A percentile compares a stretch with the other conserved stretches of the same genome.
Evolutionary conservation across 2,113 vertebrate genomes (phyloP).

Genomic region (Phrynocephalus versicolor): DNA sequence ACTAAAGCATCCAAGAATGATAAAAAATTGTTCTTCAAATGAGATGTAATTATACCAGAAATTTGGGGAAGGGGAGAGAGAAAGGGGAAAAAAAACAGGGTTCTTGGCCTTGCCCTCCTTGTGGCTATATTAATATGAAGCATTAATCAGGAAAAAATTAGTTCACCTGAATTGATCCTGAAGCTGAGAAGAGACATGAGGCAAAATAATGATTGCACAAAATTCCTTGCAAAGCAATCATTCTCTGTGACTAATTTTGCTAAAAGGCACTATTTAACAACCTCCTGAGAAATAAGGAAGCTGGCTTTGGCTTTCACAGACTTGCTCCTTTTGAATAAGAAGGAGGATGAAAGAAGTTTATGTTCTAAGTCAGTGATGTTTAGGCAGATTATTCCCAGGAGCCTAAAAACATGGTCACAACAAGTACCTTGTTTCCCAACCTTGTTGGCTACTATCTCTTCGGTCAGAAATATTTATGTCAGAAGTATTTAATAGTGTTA

Average conservation of each 20-base stretch:
- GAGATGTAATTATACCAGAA: slow-evolving; percentile 44
- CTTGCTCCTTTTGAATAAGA: background rate
- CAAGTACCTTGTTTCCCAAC: background rate
- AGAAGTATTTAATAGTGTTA: background rate
- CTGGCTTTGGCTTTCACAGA: background rate
- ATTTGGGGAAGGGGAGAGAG: background rate
- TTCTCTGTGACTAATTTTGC: slow-evolving; percentile 36
- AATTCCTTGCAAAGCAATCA: slow-evolving; percentile 54
- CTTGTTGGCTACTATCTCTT: background rate
- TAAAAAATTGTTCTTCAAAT: slow-evolving; percentile 34
- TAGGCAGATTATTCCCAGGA: background rate
- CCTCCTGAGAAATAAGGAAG: background rate
- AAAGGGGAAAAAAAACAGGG: slow-evolving; percentile 12
- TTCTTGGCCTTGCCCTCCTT: slow-evolving; percentile 47
- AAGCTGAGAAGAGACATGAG: slow-evolving; percentile 37
- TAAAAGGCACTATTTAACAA: slow-evolving; percentile 40
- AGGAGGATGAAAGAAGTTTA: accelerated
- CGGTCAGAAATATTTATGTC: too few species aligned
- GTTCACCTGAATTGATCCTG: slow-evolving; percentile 58
- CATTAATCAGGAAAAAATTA: slow-evolving; percentile 67
- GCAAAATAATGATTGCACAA: slow-evolving; percentile 50
- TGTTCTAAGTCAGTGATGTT: background rate
- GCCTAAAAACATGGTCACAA: background rate
- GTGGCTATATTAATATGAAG: slow-evolving; percentile 54
- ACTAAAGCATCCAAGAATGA: slow-evolving; percentile 7